phyloP scores from a whole-genome alignment of 1,140 invertebrate genomes.

The Drosophila serrata region DNA sequence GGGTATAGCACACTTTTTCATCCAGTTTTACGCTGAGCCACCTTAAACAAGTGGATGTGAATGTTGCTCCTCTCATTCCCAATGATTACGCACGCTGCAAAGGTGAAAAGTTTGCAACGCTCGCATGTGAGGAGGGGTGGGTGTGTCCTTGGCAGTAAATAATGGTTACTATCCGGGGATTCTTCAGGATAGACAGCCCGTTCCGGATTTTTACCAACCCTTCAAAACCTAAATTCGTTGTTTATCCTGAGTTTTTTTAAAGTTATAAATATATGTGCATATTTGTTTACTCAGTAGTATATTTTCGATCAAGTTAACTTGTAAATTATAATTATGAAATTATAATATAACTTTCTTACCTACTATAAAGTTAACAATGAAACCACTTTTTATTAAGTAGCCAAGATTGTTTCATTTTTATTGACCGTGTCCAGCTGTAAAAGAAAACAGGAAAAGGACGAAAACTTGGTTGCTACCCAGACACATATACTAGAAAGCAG shows the following conservation, averaged over 20 bases:
- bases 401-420: neutral
- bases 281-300: neutral
- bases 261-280: neutral
- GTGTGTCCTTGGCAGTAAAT: slow-evolving; percentile 69
- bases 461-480: slow-evolving; percentile 43
- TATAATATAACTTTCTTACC: neutral
- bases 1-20: slow-evolving; percentile 71
- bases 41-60: slow-evolving; percentile 47
- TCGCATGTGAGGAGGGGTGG: neutral
- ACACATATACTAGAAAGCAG: slow-evolving; percentile 11
- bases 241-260: neutral
- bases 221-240: neutral
- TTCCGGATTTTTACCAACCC: slow-evolving; percentile 19
- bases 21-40: slow-evolving; percentile 36
- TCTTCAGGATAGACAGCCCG: slow-evolving; percentile 20
- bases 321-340: neutral
- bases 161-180: slow-evolving; percentile 64
- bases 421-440: neutral
- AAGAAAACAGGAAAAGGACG: neutral
- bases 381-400: neutral
- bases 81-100: slow-evolving; percentile 26
- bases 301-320: neutral
- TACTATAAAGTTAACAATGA: neutral
- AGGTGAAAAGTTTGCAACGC: slow-evolving; percentile 26
- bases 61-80: slow-evolving; percentile 35